Evolutionary conservation across 2,113 vertebrate species (phyloP), one percentile per base, ranked within the genome.

Genomic region (Symphodus melops): DNA sequence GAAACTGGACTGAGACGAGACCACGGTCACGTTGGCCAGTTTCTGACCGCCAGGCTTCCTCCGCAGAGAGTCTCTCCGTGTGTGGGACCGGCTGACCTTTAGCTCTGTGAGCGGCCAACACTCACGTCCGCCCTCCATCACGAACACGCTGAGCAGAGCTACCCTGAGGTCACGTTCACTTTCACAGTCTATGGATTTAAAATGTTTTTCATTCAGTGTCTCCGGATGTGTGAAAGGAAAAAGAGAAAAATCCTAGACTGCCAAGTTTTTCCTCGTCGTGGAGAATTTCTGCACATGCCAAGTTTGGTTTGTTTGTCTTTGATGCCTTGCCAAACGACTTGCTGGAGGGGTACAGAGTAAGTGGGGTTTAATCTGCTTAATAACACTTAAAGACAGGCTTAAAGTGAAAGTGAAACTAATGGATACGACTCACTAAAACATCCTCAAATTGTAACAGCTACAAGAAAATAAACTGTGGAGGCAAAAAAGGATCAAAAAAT

Each of bases 71-170:
- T 25, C 37, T 57, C 80, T 42, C 36, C 65, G 9, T 72, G 76
- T 74, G 77, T 69, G 72, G 72, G 84, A 75, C 58, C 37, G 25
- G 41, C 23, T 9, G 77, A 75, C 81, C 77, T 77, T 80, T 83
- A 68, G 42, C 67, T 36, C 54, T 25, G n/a, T 9, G 37, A 55
- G 52, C 25, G 17, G 53, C 46, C 28, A n/a, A 42, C 19, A 17
- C 46, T 79, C 84, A 83, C 57, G 16, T 86, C 76, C 2, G 56
- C 51, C 49, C 36, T 33, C 67, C 62, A 17, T 71, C 46, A 53
- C 6, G 3, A 14, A 20, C 23, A 28, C 3, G 16, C 48, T 9
- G 23, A 53, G 20, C 51, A 3, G 36, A 61, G 36, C 0, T 2
- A 2, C 37, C 46, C 58, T 5, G 37, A 53, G 62, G 44, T 42